Conservation (phyloP, 1,140 invertebrate species). For the Anastrepha ludens region DNA sequence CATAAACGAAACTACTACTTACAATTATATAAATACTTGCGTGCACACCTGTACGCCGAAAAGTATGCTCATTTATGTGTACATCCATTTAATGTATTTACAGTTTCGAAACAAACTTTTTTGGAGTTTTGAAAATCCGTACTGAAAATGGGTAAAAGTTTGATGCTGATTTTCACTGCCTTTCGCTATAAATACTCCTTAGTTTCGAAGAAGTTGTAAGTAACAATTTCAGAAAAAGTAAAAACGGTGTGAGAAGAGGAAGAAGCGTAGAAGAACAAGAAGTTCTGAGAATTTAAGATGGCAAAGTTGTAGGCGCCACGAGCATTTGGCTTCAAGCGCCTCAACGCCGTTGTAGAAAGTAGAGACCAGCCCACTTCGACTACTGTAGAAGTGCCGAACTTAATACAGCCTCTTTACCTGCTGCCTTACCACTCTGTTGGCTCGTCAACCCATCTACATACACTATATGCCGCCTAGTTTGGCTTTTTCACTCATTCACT, state of each 20-base stretch:
- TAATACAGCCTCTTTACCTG: neutral
- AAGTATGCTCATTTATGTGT: neutral
- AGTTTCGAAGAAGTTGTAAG: neutral
- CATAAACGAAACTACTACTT: neutral
- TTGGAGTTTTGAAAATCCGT: neutral
- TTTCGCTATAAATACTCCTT: neutral
- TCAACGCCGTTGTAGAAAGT: slow-evolving; percentile 2
- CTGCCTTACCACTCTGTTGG: neutral
- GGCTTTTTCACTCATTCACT: neutral
- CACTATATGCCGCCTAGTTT: neutral
- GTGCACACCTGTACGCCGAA: neutral
- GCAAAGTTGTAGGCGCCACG: neutral
- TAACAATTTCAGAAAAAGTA: neutral
- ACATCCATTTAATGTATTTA: neutral
- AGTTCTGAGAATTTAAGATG: neutral
- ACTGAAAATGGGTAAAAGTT: slow-evolving; percentile 17
- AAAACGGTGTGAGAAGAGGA: neutral
- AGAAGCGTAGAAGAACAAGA: neutral
- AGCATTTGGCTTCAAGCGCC: slow-evolving; percentile 12
- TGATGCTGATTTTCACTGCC: neutral
- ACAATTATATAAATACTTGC: neutral
- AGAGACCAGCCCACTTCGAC: neutral
- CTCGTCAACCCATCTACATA: neutral
- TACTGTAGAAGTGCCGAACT: neutral
- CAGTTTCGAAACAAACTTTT: slow-evolving; percentile 6